Conservation (phyloP, 2,113 vertebrate species). For the Ibidorhyncha struthersii region DNA sequence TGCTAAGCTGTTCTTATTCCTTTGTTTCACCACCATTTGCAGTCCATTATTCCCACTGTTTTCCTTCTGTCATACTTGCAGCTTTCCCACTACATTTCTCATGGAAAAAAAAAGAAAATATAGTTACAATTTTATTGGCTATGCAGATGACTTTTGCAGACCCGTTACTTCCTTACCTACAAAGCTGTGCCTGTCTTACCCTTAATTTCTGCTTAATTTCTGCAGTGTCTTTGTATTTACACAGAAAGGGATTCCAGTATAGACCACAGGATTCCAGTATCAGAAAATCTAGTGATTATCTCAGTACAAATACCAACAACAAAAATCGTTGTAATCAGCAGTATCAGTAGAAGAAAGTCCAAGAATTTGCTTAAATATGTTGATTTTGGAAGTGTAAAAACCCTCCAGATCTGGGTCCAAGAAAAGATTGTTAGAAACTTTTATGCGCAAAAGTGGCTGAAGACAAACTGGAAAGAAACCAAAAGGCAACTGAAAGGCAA, state of each 20-base stretch:
- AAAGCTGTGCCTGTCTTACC: background rate
- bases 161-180: background rate
- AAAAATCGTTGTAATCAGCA: background rate
- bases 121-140: background rate
- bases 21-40: background rate
- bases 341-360: background rate
- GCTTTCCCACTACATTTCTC: background rate
- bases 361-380: slow-evolving; percentile 30
- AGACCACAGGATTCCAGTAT: background rate
- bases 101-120: background rate
- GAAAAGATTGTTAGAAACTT: slow-evolving; percentile 34
- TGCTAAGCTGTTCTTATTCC: background rate
- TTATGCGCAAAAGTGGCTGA: background rate
- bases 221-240: background rate
- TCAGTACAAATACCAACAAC: background rate
- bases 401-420: background rate
- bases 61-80: background rate
- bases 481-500: slow-evolving; percentile 49
- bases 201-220: background rate
- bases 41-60: background rate
- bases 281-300: background rate
- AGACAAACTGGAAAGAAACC: slow-evolving; percentile 42
- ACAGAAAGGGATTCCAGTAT: background rate
- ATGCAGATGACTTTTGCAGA: background rate
- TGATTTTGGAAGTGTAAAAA: slow-evolving; percentile 29